Evolutionary conservation across 2,888 invertebrate genomes (phyloP).

Genomic region (Neuroscelio doddi): DNA sequence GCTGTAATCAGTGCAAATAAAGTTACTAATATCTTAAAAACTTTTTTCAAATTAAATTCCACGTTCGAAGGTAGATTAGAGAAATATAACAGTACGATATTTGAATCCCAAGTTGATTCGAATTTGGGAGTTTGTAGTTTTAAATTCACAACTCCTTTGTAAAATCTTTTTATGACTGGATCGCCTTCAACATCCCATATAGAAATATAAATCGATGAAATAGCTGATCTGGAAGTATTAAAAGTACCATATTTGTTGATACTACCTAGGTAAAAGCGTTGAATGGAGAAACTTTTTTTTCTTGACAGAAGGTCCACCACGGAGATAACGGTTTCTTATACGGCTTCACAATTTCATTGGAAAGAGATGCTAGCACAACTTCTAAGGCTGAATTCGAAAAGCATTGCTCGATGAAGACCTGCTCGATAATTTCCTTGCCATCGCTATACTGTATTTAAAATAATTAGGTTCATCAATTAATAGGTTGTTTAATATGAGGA

Average conservation of each 20-base stretch:
- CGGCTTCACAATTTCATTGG: neutral
- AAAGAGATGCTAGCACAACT: neutral
- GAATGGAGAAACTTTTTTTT: neutral
- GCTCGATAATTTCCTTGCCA: conserved; percentile 5
- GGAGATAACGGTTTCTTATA: neutral
- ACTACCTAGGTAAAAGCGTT: neutral
- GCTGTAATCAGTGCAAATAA: neutral
- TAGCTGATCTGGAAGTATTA: conserved; percentile 6
- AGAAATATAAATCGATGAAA: neutral
- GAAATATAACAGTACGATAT: conserved; percentile 5
- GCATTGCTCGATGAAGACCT: neutral
- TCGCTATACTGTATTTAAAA: neutral
- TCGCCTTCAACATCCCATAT: neutral
- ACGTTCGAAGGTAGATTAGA: neutral
- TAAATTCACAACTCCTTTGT: neutral
- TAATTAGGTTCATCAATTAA: neutral
- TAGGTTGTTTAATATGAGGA: neutral
- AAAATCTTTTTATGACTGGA: conserved; percentile 4
- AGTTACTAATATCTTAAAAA: neutral
- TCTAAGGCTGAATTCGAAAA: neutral
- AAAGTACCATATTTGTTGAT: conserved; percentile 7
- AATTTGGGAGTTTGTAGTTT: conserved; percentile 1
- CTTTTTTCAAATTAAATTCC: neutral
- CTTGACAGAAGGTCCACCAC: neutral
- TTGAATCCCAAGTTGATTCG: conserved; percentile 5